Evolutionary conservation across 2,797 vertebrate species (phyloP), one percentile per base, ranked within the genome.

Genomic region (Myiotriccus ornatus): DNA sequence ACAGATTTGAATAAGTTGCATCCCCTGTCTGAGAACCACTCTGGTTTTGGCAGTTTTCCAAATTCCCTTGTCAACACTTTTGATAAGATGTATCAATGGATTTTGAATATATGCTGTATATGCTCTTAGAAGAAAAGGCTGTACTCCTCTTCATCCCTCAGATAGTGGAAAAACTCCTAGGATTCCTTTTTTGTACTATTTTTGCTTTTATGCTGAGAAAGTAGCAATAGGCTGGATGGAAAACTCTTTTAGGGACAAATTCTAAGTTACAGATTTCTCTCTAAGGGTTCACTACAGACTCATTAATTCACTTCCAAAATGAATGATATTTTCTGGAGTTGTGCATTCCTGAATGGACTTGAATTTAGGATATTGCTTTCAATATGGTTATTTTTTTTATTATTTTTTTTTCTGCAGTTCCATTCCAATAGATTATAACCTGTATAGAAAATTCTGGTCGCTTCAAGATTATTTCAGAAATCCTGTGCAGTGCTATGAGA

Each of bases 361-460:
- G 5, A 60, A 63, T 87, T 76, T 49, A 52, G 30, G 37, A 7
- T 27, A 20, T 44, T 0, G 1, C 46, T 56, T 80, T 77, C 19
- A 64, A 1, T 70, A 27, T 35, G 14, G 0, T 1, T 21, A 27
- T 94, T 53, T 14, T 93, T 77, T 69, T 95, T 60, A 9, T 49
- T 49, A 8, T 25, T 30, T 13, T 9, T 8, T 10, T 52, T 37
- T 10, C 24, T 17, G 11, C 96, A 99, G 99, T 90, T 99, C 99
- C 92, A 99, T 99, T 97, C 99, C 99, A 21, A 99, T 99, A 64
- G 99, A 99, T 98, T 99, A 99, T 98, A 99, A 99, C 97, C 96
- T 99, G 78, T 99, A 99, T 97, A 98, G 99, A 97, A 99, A 99
- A 97, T 99, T 99, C 98, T 99, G 99, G 99, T 99, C 98, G 0